Evolutionary conservation across 2,888 invertebrate species (phyloP), one percentile per base, ranked within the genome.

Genomic region (Exocentrus adspersus): DNA sequence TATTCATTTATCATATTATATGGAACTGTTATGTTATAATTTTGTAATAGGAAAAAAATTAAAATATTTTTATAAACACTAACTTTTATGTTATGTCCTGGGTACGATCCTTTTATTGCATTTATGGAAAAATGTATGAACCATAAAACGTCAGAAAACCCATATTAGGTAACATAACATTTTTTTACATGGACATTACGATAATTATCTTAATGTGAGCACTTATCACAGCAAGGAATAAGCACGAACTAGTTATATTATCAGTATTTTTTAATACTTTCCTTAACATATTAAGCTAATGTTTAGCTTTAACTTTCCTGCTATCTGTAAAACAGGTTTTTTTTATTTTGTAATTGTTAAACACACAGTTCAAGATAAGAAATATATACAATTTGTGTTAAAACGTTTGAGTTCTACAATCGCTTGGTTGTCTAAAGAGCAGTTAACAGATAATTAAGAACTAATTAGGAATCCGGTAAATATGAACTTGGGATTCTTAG

Each of bases 211-310:
- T 43, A 43, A 54, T 19, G 16, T 42, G 56, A 59, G 42, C 67
- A 65, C 63, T 65, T 65, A 72, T 67, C 61, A 69, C 59, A 54
- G 46, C 62, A 43, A 54, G 16, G 24, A 54, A 70, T 64, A 62
- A 68, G 69, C 70, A 72, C 69, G 71, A 71, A 67, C 68, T 60
- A 68, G 68, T 68, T 72, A 73, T 67, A 67, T 62, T 72, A 74
- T 72, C 73, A 74, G 72, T 72, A 50, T 71, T 69, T 67, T 71
- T 69, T 67, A 48, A 32, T n/a, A 65, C 59, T 65, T 62, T 60
- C 59, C 53, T 68, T 61, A 62, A 70, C 59, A 68, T 62, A 46
- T 67, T 65, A 12, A 1, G n/a, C 37, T 12, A 37, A n/a, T 37
- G 14, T 12, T 37, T 37, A 37, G 37, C 37, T 37, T 3, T 37